Conservation (phyloP, 2,113 vertebrate genomes). For the Naja naja region DNA sequence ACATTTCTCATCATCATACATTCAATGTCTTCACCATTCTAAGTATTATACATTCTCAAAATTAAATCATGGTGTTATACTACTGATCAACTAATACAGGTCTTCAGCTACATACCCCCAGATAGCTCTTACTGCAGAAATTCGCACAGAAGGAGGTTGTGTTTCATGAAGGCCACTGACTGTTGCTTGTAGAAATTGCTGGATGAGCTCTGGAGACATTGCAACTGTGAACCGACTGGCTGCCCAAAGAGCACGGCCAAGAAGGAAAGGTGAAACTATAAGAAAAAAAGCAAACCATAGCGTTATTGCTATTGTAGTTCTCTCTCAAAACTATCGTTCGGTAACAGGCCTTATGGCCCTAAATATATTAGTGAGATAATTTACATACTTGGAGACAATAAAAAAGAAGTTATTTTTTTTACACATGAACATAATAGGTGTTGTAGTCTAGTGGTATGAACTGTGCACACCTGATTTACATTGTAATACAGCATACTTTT, state of each 20-base stretch:
- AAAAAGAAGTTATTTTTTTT: not conserved
- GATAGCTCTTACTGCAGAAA: conserved; percentile 94
- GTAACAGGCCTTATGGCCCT: not conserved
- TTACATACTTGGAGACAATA: not conserved
- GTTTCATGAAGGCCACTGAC: conserved; percentile 93
- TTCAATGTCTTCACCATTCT: not conserved
- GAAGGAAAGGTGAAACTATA: conserved; percentile 88
- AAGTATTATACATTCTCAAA: not conserved
- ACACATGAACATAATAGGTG: not conserved
- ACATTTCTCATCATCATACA: not conserved
- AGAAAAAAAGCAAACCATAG: not conserved
- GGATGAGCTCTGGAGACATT: conserved; percentile 96
- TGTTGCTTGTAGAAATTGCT: conserved; percentile 97
- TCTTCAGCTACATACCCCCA: conserved; percentile 85
- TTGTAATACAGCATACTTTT: not conserved
- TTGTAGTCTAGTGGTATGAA: not conserved
- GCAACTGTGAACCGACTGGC: conserved; percentile 95
- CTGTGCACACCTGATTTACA: not conserved
- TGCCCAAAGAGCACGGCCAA: conserved; percentile 94
- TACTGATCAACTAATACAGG: not conserved
- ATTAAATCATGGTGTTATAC: not conserved
- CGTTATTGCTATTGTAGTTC: not conserved
- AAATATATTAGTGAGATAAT: not conserved
- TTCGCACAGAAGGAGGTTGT: conserved; percentile 92
- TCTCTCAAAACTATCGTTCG: not conserved